These are phyloP conservation scores for Stigmatopora argus DNA, from an alignment of 2,113 vertebrate species.

Conservation along the genomic window DNA sequence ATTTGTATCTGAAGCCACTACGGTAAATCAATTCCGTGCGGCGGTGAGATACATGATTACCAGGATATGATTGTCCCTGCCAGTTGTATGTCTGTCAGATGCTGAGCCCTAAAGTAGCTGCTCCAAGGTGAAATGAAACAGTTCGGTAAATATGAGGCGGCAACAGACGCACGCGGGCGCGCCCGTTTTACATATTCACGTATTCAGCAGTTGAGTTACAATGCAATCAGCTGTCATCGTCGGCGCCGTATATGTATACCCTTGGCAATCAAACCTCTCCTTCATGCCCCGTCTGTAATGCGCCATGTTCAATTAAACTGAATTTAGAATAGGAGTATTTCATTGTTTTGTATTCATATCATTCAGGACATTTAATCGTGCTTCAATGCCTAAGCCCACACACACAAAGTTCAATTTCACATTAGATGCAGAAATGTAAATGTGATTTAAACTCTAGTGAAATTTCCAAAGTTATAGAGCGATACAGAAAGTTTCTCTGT, in stretches of 20 bases:
- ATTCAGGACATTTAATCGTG: too few species aligned
- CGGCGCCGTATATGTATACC: slow-evolving; percentile 20
- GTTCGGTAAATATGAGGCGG: slow-evolving; percentile 41
- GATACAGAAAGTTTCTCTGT: too few species aligned
- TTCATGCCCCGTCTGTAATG: slow-evolving; percentile 2
- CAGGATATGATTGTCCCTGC: slow-evolving; percentile 36
- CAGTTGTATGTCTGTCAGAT: slow-evolving; percentile 41
- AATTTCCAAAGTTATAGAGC: too few species aligned
- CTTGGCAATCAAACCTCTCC: slow-evolving; percentile 12
- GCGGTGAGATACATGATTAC: slow-evolving; percentile 37
- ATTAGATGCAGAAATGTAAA: too few species aligned
- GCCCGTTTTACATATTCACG: slow-evolving; percentile 11
- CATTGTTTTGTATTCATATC: not conserved
- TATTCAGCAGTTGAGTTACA: slow-evolving; percentile 11
- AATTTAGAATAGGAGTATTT: not conserved
- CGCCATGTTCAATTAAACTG: slow-evolving; percentile 16
- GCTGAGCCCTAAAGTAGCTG: slow-evolving; percentile 40
- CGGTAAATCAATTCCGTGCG: slow-evolving; percentile 34
- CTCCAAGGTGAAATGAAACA: slow-evolving; percentile 46
- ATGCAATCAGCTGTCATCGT: slow-evolving; percentile 25
- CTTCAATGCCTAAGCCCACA: too few species aligned
- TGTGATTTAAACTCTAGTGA: too few species aligned
- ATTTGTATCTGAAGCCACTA: slow-evolving; percentile 32
- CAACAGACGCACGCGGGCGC: slow-evolving; percentile 22
- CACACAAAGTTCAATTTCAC: too few species aligned